A percentile compares a stretch with the other conserved stretches of the same genome.
These are phyloP conservation scores for Chionodraco myersi DNA, from an alignment of 2,113 vertebrate genomes.

Conservation along the genomic window DNA sequence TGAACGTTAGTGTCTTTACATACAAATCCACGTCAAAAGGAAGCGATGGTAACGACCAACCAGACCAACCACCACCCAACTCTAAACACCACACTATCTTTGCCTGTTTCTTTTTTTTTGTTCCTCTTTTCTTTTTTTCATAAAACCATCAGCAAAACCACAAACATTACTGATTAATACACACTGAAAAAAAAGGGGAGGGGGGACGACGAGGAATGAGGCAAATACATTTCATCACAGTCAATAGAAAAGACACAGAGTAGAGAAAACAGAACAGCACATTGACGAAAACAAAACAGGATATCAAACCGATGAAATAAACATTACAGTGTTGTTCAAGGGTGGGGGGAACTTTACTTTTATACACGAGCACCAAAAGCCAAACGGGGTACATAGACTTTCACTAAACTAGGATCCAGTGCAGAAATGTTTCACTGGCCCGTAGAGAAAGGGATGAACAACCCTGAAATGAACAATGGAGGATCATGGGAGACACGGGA, in stretches of 20 bases:
- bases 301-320: constrained; percentile 79
- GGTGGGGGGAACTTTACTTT: constrained; percentile 80
- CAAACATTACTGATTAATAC: constrained; percentile 83
- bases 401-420: constrained; percentile 65
- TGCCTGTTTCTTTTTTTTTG: constrained; percentile 27
- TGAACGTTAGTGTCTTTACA: constrained; percentile 84
- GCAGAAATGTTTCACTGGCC: constrained; percentile 60
- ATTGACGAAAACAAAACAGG: constrained; percentile 65
- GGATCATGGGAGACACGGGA: constrained; percentile 46
- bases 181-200: constrained; percentile 59
- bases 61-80: constrained; percentile 63
- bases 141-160: constrained; percentile 81
- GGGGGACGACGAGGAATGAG: constrained; percentile 48
- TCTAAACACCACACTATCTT: constrained; percentile 66
- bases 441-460: constrained; percentile 47
- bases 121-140: constrained; percentile 65
- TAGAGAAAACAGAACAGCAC: constrained; percentile 75
- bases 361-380: constrained; percentile 86
- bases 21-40: constrained; percentile 78
- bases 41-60: constrained; percentile 63
- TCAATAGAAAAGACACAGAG: constrained; percentile 73
- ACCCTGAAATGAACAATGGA: constrained; percentile 49
- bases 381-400: constrained; percentile 77
- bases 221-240: constrained; percentile 80
- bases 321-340: constrained; percentile 80